Base-by-base conservation (phyloP, 2,888 invertebrate species). In the Tethea ocularis region DNA sequence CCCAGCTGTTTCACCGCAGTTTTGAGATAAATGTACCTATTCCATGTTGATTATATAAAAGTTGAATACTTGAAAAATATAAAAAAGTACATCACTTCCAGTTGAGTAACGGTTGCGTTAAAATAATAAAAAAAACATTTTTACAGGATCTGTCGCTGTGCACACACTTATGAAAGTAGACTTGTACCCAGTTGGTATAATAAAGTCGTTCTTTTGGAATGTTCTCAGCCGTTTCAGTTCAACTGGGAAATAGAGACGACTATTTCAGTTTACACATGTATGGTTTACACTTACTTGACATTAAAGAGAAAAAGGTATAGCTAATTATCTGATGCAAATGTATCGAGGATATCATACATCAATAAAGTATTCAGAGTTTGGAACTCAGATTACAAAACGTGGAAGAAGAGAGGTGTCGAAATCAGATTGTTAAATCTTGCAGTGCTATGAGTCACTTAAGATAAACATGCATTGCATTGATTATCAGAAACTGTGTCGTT, bases 61-160 rank as follows among this genome's bases (percentile, higher is more conserved):
- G n/a, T n/a, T n/a, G n/a, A n/a, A n/a, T n/a, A n/a, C n/a, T n/a
- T n/a, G n/a, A n/a, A n/a, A n/a, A n/a, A n/a, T n/a, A n/a, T n/a
- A n/a, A n/a, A n/a, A n/a, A n/a, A n/a, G n/a, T n/a, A n/a, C n/a
- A n/a, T n/a, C 65, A 69, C 67, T 65, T 66, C 63, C 62, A 62
- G 68, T 53, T n/a, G n/a, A 7, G 20, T 46, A 61, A 62, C 69
- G 66, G 64, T 67, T 71, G 72, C 67, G 70, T 72, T 66, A 59
- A 69, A 76, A 80, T 73, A 78, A 80, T 81, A 80, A 72, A 72
- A 75, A 72, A 69, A 69, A 71, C 71, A 64, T 71, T 74, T 79
- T 79, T 69, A 75, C 74, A 77, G 72, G 80, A 80, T 75, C 79
- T 81, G 83, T 72, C 72, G 72, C 68, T 73, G 72, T 68, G 76